Base-by-base conservation (phyloP, 2,797 vertebrate genomes). In the Sternarchorhynchus goeldii region DNA sequence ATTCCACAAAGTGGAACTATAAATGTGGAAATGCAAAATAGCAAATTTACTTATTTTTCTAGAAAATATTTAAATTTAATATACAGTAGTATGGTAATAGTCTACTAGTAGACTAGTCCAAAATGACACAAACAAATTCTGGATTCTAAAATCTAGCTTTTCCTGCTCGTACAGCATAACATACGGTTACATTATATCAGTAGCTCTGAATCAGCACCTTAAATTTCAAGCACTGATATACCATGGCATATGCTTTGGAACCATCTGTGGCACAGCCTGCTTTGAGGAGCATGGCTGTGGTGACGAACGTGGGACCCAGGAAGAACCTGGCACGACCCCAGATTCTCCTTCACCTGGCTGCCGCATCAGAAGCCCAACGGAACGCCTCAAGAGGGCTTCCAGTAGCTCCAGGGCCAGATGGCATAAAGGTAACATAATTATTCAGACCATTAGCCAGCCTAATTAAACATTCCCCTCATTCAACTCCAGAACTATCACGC, bases 381-480 rank as follows among this genome's bases (percentile, higher is more conserved):
- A 81, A 82, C 25, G 62, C 36, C 18, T 64, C 65, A 55, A 56
- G 64, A 66, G 71, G 41, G 69, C 58, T 77, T 88, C 87, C 85
- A 64, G 18, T 78, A 86, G 84, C 67, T 76, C 87, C 75, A 50
- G 85, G 88, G 87, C 91, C 92, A 93, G 92, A 93, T 93, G 91
- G 91, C 87, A 86, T 86, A 87, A 90, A 92, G 87, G 87, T 89
- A 90, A 89, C 90, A 89, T 91, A 86, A 91, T 92, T 93, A 92
- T 91, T 91, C 92, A 91, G 88, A 83, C 88, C 90, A 93, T 93
- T 93, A 92, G 86, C 88, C 88, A 86, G 77, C 83, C 86, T 92
- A 93, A 93, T 92, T 90, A 89, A 91, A 85, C 79, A 82, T 77
- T 81, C 81, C 79, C 80, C 31, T 71, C 85, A 85, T 84, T 86